Percentiles rank a stretch among this genome's conserved stretches.
These are phyloP conservation scores for Nineta flava DNA, from an alignment of 2,888 invertebrate genomes.

Conservation along the genomic window DNA sequence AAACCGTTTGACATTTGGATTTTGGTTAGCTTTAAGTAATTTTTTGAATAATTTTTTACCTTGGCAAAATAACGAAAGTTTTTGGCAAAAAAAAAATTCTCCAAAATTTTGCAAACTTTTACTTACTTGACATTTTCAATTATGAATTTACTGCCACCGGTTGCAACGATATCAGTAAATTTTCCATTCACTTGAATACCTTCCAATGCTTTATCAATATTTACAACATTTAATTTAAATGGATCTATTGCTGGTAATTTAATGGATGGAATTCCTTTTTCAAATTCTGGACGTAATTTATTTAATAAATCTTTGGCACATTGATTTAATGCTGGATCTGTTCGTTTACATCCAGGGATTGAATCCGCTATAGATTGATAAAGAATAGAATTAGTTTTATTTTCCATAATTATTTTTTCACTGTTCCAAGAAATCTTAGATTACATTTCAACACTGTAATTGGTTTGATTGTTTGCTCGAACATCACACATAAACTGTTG, in stretches of 20 bases:
- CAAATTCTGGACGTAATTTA: slow-evolving; percentile 36
- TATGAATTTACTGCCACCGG: slow-evolving; percentile 44
- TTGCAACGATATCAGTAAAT: slow-evolving; percentile 44
- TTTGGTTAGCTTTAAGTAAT: too few relatives aligned
- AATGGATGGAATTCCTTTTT: slow-evolving; percentile 48
- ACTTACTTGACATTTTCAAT: slow-evolving; percentile 48
- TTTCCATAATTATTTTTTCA: too few relatives aligned
- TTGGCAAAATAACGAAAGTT: too few relatives aligned
- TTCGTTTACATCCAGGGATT: slow-evolving; percentile 47
- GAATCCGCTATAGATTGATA: slow-evolving; percentile 38
- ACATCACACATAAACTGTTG: too few relatives aligned
- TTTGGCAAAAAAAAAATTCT: too few relatives aligned
- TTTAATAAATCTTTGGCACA: slow-evolving; percentile 46
- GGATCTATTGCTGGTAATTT: slow-evolving; percentile 57
- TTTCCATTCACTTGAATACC: slow-evolving; percentile 52
- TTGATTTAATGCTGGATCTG: slow-evolving; percentile 40
- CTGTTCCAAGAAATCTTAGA: too few relatives aligned
- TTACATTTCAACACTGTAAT: too few relatives aligned
- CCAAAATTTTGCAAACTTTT: too few relatives aligned
- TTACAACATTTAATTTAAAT: slow-evolving; percentile 46
- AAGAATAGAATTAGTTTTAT: too few relatives aligned
- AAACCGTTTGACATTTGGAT: too few relatives aligned
- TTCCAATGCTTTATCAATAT: slow-evolving; percentile 49
- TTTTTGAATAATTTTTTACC: too few relatives aligned
- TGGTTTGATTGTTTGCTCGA: too few relatives aligned